Conservation (phyloP, 2,797 vertebrate species). For the Labeo calbasu region DNA sequence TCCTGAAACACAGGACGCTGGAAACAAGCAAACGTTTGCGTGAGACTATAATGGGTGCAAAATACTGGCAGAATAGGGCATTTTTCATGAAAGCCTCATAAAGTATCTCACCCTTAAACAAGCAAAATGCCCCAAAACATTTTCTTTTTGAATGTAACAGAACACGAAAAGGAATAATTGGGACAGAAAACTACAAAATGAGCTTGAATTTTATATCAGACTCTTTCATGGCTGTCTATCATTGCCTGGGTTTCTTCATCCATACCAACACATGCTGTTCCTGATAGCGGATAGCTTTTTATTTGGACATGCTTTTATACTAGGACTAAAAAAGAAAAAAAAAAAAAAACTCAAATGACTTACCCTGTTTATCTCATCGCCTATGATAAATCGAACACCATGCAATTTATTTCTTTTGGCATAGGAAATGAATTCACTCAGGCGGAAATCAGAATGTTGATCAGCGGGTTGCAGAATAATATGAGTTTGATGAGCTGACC, state of each 20-base stretch:
- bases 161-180: background rate
- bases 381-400: slow-evolving; percentile 39
- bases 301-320: slow-evolving; percentile 39
- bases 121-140: background rate
- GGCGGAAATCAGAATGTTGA: slow-evolving; percentile 33
- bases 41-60: background rate
- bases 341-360: slow-evolving; percentile 21
- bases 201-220: background rate
- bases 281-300: slow-evolving; percentile 12
- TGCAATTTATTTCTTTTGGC: slow-evolving; percentile 37
- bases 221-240: slow-evolving; percentile 14
- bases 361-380: slow-evolving; percentile 37
- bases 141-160: background rate
- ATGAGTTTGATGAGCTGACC: slow-evolving; percentile 5
- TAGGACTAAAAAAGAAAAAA: background rate
- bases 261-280: slow-evolving; percentile 1
- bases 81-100: background rate
- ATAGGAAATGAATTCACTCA: slow-evolving; percentile 27
- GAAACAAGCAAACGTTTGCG: background rate
- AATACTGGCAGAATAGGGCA: background rate
- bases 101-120: background rate
- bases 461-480: background rate
- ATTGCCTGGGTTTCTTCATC: slow-evolving; percentile 18
- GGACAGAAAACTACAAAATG: background rate
- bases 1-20: background rate